Conservation (phyloP, 2,888 invertebrate genomes). For the Eustalomyia histrio region DNA sequence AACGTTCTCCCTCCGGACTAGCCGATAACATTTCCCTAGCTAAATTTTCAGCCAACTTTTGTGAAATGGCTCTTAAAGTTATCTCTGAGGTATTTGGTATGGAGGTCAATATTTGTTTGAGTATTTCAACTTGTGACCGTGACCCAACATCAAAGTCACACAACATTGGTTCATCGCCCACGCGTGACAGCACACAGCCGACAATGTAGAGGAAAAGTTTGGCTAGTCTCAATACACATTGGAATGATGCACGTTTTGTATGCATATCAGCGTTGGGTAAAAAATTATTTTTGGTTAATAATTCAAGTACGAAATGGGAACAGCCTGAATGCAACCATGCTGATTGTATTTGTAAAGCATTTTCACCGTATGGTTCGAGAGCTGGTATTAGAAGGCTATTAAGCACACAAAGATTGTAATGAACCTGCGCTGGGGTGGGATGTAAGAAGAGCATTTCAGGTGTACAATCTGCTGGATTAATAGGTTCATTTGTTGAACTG, state of each 20-base stretch:
- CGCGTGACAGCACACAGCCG: constrained; percentile 87
- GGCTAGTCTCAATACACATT: constrained; percentile 91
- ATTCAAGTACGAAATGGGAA: constrained; percentile 85
- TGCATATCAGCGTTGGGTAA: constrained; percentile 88
- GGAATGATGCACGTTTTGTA: constrained; percentile 89
- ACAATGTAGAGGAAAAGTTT: constrained; percentile 93
- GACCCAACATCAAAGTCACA: constrained; percentile 79
- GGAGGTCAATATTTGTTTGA: constrained; percentile 91
- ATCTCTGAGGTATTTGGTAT: constrained; percentile 91
- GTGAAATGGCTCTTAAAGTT: constrained; percentile 90
- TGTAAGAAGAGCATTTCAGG: constrained; percentile 85
- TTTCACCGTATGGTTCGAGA: constrained; percentile 87
- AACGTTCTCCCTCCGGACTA: constrained; percentile 80
- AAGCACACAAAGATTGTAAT: constrained; percentile 89
- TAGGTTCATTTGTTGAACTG: constrained; percentile 65
- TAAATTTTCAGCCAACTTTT: constrained; percentile 89
- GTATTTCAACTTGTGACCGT: constrained; percentile 82
- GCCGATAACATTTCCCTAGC: constrained; percentile 84
- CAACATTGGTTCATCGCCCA: constrained; percentile 81
- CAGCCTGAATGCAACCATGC: constrained; percentile 83
- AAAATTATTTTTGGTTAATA: constrained; percentile 92
- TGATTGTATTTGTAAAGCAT: constrained; percentile 82
- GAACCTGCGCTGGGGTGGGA: constrained; percentile 86
- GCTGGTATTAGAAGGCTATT: constrained; percentile 96
- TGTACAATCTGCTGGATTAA: constrained; percentile 74